These are phyloP conservation scores for Catamblyrhynchus diadema DNA, from an alignment of 2,797 vertebrate genomes.

Conservation along the genomic window DNA sequence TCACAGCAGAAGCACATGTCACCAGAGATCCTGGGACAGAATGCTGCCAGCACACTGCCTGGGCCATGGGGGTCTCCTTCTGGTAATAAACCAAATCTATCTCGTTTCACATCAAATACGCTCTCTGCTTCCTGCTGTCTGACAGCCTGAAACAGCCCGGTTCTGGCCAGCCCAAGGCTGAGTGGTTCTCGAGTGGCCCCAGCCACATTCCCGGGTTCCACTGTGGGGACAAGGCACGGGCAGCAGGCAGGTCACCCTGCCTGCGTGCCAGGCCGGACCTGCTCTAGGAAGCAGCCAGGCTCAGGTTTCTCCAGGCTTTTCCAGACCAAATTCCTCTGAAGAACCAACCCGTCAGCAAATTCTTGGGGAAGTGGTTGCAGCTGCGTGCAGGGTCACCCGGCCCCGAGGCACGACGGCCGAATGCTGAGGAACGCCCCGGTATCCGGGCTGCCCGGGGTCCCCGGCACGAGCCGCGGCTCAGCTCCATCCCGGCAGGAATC, in stretches of 20 bases:
- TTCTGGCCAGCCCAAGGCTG: background rate
- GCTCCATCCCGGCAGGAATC: background rate
- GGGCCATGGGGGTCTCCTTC: background rate
- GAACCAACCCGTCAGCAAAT: slow-evolving; percentile 34
- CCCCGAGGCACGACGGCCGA: background rate
- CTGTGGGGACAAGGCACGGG: fast-evolving
- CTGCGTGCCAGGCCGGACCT: background rate
- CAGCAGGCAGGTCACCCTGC: background rate
- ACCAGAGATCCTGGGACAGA: background rate
- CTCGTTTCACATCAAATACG: background rate
- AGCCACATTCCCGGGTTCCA: fast-evolving
- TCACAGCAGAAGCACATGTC: background rate
- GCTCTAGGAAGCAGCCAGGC: background rate
- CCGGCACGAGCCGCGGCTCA: background rate
- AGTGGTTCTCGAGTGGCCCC: fast-evolving
- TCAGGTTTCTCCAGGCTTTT: slow-evolving; percentile 38
- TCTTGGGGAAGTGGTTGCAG: slow-evolving; percentile 17
- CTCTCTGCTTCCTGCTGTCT: background rate
- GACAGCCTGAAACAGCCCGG: fast-evolving
- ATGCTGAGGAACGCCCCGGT: background rate
- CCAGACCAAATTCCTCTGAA: background rate
- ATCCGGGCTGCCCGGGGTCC: no score
- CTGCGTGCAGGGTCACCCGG: background rate
- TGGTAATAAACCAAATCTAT: background rate
- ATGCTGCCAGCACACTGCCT: background rate